Percentiles rank a stretch among this genome's conserved stretches.
These are phyloP conservation scores for Plecturocebus donacophilus DNA, from an alignment of 2,113 vertebrate genomes.

Conservation along the genomic window DNA sequence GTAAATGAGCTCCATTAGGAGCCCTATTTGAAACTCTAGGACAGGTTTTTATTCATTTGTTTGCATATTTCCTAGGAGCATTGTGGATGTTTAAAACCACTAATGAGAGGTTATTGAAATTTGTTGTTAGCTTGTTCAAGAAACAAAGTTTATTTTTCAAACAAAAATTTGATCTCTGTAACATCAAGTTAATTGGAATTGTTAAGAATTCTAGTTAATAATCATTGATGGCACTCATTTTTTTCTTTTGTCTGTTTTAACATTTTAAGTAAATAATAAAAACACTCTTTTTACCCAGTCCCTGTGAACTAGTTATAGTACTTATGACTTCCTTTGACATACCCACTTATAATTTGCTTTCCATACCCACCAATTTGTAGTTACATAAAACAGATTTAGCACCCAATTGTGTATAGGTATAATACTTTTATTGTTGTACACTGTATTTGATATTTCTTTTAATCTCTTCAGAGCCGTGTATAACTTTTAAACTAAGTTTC, in stretches of 20 bases:
- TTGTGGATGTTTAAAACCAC: neutral
- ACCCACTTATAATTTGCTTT: neutral
- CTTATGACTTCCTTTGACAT: neutral
- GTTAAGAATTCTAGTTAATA: neutral
- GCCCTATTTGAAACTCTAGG: neutral
- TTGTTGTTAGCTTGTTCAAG: slow-evolving; percentile 43
- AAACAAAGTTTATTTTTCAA: slow-evolving; percentile 42
- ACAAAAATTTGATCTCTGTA: slow-evolving; percentile 66
- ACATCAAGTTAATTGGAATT: neutral
- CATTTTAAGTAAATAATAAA: neutral
- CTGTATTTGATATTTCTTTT: neutral
- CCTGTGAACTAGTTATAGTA: neutral
- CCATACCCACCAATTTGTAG: neutral
- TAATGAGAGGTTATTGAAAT: slow-evolving; percentile 69
- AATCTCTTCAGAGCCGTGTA: neutral
- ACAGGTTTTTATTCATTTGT: neutral
- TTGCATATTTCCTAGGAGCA: neutral
- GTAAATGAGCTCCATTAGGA: neutral
- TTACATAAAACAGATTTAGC: neutral
- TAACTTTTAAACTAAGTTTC: neutral
- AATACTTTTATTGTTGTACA: neutral
- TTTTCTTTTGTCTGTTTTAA: neutral
- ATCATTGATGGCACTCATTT: neutral
- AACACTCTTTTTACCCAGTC: neutral
- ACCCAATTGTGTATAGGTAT: neutral